Base-by-base conservation (phyloP, 2,888 invertebrate genomes). In the Trichopria drosophilae region DNA sequence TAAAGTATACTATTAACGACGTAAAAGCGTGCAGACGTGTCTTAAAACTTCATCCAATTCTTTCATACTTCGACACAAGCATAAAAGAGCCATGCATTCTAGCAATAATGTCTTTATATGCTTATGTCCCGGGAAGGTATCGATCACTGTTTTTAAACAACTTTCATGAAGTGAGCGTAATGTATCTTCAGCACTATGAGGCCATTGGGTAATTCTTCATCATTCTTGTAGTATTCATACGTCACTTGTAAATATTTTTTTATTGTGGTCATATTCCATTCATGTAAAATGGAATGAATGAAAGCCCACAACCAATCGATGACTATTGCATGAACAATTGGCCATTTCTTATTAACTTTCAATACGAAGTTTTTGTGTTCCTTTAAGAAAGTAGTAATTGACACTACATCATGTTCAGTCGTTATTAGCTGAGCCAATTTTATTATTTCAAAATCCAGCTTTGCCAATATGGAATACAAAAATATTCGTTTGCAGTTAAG, bases 1-100 rank as follows among this genome's bases (percentile, higher is more conserved):
- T 61, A 64, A 67, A 66, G 61, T 67, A 64, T 63, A 60, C 59
- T 61, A 59, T 62, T 59, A 50, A 57, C 59, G 51, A 51, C 53
- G 49, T 59, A 55, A 12, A 3, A 58, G 19, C 3, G 13, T 37
- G 1, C 20, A 40, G 1, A 57, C 26, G 10, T 60, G 49, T 31
- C 54, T 15, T 12, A 55, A 55, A 3, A 52, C 6, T 4, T 46
- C 31, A 9, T 54, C 53, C 1, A 57, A 23, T 9, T 51, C 16
- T 3, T 35, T 23, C 0, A 59, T 29, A 15, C 24, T 45, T 41
- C 60, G 28, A 6, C 47, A 43, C 6, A 58, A 10, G 16, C 47
- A 44, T 22, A 58, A 13, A 4, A 57, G 22, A 6, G 47, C 36
- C 32, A 55, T 55, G 19, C 49, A 55, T 49, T 61, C 55, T 28